Conservation (phyloP, 2,113 vertebrate species). For the Archocentrus centrarchus region DNA sequence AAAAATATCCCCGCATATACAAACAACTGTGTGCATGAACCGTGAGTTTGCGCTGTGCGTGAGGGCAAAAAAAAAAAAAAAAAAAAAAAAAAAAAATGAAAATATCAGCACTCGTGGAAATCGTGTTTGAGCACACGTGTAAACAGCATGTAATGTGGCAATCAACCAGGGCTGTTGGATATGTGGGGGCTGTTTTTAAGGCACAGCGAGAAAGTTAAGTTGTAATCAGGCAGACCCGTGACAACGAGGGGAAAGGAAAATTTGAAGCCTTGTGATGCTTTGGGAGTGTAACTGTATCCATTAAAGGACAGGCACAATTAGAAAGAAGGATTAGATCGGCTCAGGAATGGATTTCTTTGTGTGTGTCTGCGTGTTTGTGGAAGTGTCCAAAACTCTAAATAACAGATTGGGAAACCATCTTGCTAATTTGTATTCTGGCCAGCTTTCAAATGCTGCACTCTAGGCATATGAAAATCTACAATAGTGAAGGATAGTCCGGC, state of each 20-base stretch:
- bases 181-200: slow-evolving; percentile 33
- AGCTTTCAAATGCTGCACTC: slow-evolving; percentile 27
- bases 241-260: slow-evolving; percentile 57
- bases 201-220: slow-evolving; percentile 30
- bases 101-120: slow-evolving; percentile 42
- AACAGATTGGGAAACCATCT: slow-evolving; percentile 56
- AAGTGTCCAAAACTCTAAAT: slow-evolving; percentile 45
- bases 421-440: slow-evolving; percentile 38
- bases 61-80: slow-evolving; percentile 12
- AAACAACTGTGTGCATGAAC: slow-evolving; percentile 68
- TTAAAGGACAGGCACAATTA: neutral
- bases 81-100: neutral
- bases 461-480: slow-evolving; percentile 36
- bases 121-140: slow-evolving; percentile 57
- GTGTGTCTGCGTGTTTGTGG: slow-evolving; percentile 30
- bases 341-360: neutral
- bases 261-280: slow-evolving; percentile 35
- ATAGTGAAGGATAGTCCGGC: slow-evolving; percentile 30
- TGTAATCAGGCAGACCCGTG: slow-evolving; percentile 30
- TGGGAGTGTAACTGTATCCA: neutral
- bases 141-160: slow-evolving; percentile 55
- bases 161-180: slow-evolving; percentile 44
- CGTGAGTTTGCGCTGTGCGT: slow-evolving; percentile 5
- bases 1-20: slow-evolving; percentile 71
- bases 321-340: slow-evolving; percentile 9